These are phyloP conservation scores for Bembecia ichneumoniformis DNA, from an alignment of 2,888 invertebrate species.

Conservation along the genomic window DNA sequence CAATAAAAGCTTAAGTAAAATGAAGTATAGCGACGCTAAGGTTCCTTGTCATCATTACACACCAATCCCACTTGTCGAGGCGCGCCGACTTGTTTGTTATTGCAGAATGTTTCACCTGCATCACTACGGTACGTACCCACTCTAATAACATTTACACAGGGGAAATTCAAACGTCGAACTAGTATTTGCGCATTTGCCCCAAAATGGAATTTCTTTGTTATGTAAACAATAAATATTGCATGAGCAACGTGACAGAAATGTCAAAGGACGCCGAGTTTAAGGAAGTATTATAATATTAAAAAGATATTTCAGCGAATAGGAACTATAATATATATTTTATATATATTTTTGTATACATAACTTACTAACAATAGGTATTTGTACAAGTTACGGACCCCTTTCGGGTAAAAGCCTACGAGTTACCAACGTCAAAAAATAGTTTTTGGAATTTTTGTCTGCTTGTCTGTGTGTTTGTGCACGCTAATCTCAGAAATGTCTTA, in stretches of 20 bases:
- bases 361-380: too few relatives aligned
- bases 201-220: conserved; percentile 66
- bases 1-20: too few relatives aligned
- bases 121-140: conserved; percentile 37
- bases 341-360: too few relatives aligned
- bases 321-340: too few relatives aligned
- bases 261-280: conserved; percentile 34
- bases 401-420: too few relatives aligned
- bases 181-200: conserved; percentile 56
- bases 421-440: too few relatives aligned
- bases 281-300: conserved; percentile 37
- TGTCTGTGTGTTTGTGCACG: too few relatives aligned
- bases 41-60: conserved; percentile 20
- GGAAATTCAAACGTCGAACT: conserved; percentile 69
- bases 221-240: conserved; percentile 60
- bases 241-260: conserved; percentile 57
- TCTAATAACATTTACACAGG: conserved; percentile 67
- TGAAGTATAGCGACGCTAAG: background rate
- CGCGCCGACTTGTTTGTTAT: conserved; percentile 34
- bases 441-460: too few relatives aligned
- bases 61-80: conserved; percentile 33
- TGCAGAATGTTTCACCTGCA: conserved; percentile 59
- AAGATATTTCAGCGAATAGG: background rate
- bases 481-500: too few relatives aligned
- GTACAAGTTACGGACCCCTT: too few relatives aligned